Percentiles rank a stretch among this genome's conserved stretches.
Conservation (phyloP, 2,888 invertebrate species). For the Agrochola macilenta region DNA sequence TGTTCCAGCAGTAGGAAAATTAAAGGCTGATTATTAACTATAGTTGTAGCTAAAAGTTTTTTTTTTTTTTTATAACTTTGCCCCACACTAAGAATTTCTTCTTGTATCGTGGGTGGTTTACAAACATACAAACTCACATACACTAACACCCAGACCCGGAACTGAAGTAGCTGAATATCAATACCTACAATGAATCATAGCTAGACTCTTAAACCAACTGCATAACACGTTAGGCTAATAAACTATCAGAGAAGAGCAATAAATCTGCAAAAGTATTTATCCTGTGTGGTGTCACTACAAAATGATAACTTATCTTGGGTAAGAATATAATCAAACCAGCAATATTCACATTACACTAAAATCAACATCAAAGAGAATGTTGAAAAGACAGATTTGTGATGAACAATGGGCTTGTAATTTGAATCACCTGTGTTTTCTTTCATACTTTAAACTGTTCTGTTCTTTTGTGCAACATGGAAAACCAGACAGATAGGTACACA, state of each 20-base stretch:
- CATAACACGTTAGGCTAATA: background rate
- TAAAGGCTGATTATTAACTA: no score
- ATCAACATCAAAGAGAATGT: background rate
- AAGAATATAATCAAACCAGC: slow-evolving; percentile 4
- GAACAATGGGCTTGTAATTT: slow-evolving; percentile 45
- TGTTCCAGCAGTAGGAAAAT: no score
- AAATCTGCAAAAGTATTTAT: background rate
- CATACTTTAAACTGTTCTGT: slow-evolving; percentile 9
- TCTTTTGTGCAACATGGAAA: background rate
- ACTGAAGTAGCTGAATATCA: no score
- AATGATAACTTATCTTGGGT: slow-evolving; percentile 6
- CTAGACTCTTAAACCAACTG: background rate
- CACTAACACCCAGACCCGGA: no score
- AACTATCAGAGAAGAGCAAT: background rate
- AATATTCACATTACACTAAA: background rate
- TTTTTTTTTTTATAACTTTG: no score
- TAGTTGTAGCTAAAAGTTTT: no score
- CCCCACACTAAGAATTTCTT: no score
- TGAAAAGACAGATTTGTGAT: background rate
- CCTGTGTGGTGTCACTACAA: background rate
- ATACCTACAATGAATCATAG: background rate
- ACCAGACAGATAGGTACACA: background rate
- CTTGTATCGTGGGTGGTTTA: no score
- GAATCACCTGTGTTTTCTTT: slow-evolving; percentile 21
- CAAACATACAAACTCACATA: no score